Evolutionary conservation across 2,113 vertebrate genomes (phyloP).

Genomic region (Sphyrna mokarran): DNA sequence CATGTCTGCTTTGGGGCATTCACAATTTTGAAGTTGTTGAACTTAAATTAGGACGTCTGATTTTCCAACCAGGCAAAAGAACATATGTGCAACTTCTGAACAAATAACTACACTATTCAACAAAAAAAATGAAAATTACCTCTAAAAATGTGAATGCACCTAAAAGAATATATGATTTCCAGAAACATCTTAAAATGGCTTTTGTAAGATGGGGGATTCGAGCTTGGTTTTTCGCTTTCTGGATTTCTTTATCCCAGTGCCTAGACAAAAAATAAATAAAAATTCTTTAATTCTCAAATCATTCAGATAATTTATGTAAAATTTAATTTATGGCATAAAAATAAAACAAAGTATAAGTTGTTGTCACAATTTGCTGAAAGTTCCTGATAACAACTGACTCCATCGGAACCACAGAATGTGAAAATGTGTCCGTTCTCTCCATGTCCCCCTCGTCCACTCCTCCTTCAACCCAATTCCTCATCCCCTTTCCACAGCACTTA

Average conservation of each 20-base stretch:
- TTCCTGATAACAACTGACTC: not conserved
- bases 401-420: not conserved
- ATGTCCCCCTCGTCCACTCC: too few species aligned
- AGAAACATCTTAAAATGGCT: constrained; percentile 78
- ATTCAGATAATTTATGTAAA: not conserved
- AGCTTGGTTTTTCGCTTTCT: constrained; percentile 65
- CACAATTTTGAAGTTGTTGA: not conserved
- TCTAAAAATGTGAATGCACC: constrained; percentile 80
- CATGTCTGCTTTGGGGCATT: not conserved
- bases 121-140: constrained; percentile 54
- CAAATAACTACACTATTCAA: not conserved
- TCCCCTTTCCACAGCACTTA: too few species aligned
- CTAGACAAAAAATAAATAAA: not conserved
- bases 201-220: constrained; percentile 66
- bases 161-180: constrained; percentile 75
- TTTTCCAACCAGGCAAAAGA: not conserved
- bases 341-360: not conserved
- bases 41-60: not conserved
- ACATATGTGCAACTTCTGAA: too few species aligned
- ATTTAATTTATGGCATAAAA: constrained; percentile 28
- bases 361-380: not conserved
- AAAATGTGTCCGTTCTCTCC: not conserved
- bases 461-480: too few species aligned
- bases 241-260: constrained; percentile 74
- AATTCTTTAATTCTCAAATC: constrained; percentile 49